Percentiles rank a stretch among this genome's conserved stretches.
These are phyloP conservation scores for Anthopleura sola DNA, from an alignment of 64 coral and sea anemone species.

Conservation along the genomic window DNA sequence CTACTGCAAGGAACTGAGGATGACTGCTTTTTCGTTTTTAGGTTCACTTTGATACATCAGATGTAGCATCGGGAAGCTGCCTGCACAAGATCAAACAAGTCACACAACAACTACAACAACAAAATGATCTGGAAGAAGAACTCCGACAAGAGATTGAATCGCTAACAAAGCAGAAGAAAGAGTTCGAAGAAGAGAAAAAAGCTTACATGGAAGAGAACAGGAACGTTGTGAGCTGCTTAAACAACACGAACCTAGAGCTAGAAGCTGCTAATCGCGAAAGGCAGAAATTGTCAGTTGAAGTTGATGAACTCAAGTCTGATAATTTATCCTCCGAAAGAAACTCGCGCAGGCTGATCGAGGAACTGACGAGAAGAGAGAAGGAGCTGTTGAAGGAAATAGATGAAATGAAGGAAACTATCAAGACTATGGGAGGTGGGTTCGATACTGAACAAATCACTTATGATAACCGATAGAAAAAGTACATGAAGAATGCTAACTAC, in stretches of 20 bases:
- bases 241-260: not conserved
- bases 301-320: not conserved
- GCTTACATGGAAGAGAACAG: not conserved
- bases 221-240: not conserved
- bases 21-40: no score
- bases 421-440: not conserved
- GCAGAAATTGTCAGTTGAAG: not conserved
- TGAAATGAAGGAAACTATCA: not conserved
- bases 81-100: not conserved
- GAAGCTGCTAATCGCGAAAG: not conserved
- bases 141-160: not conserved
- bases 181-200: not conserved
- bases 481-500: no score
- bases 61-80: not conserved
- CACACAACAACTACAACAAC: not conserved
- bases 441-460: no score
- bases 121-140: not conserved
- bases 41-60: not conserved
- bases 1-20: no score
- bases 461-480: no score
- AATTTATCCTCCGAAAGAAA: not conserved
- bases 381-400: not conserved
- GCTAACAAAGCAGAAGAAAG: not conserved
- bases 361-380: not conserved
- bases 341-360: not conserved